Base-by-base conservation (phyloP, 2,797 vertebrate species). In the Pitangus sulphuratus region DNA sequence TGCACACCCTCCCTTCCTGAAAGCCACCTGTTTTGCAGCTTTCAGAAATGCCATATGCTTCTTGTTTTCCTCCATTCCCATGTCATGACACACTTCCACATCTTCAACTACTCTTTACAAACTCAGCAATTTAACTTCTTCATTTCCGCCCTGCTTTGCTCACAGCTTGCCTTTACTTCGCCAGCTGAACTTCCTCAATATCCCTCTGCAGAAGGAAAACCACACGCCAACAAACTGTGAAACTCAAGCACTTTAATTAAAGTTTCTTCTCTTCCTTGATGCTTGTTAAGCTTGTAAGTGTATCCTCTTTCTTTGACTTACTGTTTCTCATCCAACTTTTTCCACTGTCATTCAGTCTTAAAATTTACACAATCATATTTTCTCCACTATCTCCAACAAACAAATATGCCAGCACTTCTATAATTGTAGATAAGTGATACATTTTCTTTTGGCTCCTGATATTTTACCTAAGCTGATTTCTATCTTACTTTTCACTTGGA, bases 61-160 rank as follows among this genome's bases (percentile, higher is more conserved):
- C 95, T 93, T 86, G 89, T 94, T 96, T 95, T 79, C 80, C 83
- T 95, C 90, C 91, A 82, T 96, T 91, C 95, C 91, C 80, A 64
- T 69, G 83, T 39, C 70, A 90, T 90, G 94, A 95, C 86, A 88
- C 85, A 79, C 66, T 90, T 96, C 89, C 96, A 93, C 83, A 44
- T 90, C 94, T 93, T 65, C 84, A 88, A 60, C 80, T 22, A 50
- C 83, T 68, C 86, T 28, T 60, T 62, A 74, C 47, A 62, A 84
- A 82, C 90, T 75, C 93, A 87, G 75, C 40, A 0, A 24, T 75
- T 96, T 87, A 94, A 96, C 96, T 96, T 95, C 89, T 95, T 79
- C 70, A 48, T 94, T 93, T 86, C 93, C 80, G 72, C 62, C 39
- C 93, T 58, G 56, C 74, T 75, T 68, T 70, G 47, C 83, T 82